A percentile compares a stretch with the other conserved stretches of the same genome.
Conservation (phyloP, 2,888 invertebrate species). For the Caenorhabditis sp. region DNA sequence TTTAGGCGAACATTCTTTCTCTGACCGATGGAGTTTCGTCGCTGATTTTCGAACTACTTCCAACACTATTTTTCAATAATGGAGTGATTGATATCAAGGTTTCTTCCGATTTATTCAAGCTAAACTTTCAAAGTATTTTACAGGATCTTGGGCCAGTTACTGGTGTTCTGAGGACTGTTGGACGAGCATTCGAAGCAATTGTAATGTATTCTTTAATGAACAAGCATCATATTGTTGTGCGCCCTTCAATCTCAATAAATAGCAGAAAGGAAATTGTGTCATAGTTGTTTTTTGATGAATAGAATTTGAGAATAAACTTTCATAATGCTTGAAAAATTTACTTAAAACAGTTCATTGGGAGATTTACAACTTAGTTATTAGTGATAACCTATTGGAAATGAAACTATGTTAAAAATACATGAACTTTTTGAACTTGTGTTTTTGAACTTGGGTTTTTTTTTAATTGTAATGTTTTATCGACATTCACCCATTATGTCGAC, state of each 20-base stretch:
- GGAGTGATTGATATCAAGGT: background rate
- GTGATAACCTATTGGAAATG: too few relatives aligned
- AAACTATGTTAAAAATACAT: too few relatives aligned
- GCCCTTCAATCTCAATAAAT: background rate
- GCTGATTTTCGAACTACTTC: background rate
- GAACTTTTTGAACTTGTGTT: too few relatives aligned
- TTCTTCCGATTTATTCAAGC: background rate
- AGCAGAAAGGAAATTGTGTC: background rate
- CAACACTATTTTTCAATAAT: background rate
- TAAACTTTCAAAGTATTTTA: background rate
- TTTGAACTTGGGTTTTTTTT: too few relatives aligned
- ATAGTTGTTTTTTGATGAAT: too few relatives aligned
- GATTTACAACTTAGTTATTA: too few relatives aligned
- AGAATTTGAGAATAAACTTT: too few relatives aligned
- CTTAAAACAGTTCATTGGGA: too few relatives aligned
- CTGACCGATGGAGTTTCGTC: background rate
- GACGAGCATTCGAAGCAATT: background rate
- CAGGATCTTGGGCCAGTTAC: background rate
- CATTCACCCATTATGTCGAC: too few relatives aligned
- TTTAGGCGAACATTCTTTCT: background rate
- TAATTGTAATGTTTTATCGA: too few relatives aligned
- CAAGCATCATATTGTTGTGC: background rate
- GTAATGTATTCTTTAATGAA: background rate
- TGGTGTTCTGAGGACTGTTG: background rate
- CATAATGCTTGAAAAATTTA: too few relatives aligned